A percentile compares a stretch with the other conserved stretches of the same genome.
These are phyloP conservation scores for Bicyclus anynana DNA, from an alignment of 1,140 invertebrate species.

Conservation along the genomic window DNA sequence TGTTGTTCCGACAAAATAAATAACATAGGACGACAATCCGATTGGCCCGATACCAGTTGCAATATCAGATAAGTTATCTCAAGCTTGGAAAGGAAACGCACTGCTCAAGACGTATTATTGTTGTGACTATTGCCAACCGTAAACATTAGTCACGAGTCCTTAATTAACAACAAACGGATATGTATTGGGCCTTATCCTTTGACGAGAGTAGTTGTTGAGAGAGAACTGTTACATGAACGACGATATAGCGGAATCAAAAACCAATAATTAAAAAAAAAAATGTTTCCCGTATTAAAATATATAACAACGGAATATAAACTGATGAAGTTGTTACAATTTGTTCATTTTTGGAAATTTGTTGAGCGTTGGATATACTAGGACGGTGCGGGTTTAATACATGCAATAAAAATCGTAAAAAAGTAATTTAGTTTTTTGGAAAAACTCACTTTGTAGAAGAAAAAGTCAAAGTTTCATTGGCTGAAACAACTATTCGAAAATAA, in stretches of 20 bases:
- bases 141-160: conserved; percentile 51
- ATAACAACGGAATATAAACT: too few species aligned
- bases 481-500: too few species aligned
- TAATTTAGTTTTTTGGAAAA: too few species aligned
- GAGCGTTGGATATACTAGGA: too few species aligned
- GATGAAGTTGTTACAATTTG: too few species aligned
- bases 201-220: conserved; percentile 7
- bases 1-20: conserved; percentile 16
- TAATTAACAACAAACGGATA: conserved; percentile 63
- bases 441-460: too few species aligned
- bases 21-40: conserved; percentile 18
- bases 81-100: conserved; percentile 56
- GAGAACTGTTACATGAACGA: not conserved
- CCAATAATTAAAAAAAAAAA: too few species aligned
- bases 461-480: too few species aligned
- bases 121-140: conserved; percentile 63
- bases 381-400: too few species aligned
- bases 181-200: conserved; percentile 29
- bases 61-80: conserved; percentile 62
- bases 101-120: conserved; percentile 61
- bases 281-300: too few species aligned
- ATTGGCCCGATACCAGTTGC: conserved; percentile 37
- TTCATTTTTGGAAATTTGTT: too few species aligned
- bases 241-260: not conserved
- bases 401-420: too few species aligned